Evolutionary conservation across 23 tunicate species (phyloP).

Genomic region (Trididemnum clinides): DNA sequence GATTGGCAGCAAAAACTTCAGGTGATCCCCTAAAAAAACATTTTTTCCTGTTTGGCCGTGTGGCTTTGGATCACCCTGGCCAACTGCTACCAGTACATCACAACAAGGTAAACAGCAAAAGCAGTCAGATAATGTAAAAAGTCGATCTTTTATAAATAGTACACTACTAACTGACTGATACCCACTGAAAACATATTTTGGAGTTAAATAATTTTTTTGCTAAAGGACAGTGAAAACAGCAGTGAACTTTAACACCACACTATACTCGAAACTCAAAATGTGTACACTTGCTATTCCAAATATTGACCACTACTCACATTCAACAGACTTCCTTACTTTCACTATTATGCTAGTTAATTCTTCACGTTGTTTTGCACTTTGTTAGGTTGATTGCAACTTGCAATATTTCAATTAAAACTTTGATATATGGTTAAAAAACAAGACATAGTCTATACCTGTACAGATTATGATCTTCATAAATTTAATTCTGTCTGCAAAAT

Average conservation of each 20-base stretch:
- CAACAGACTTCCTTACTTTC: neutral
- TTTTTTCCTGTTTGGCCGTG: no score
- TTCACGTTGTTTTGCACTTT: neutral
- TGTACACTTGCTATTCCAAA: neutral
- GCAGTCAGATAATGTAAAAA: neutral
- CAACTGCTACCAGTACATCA: neutral
- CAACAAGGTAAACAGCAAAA: neutral
- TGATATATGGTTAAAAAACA: neutral
- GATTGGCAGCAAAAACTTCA: no score
- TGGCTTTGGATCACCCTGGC: no score
- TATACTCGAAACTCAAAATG: neutral
- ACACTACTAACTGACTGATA: neutral
- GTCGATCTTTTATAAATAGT: neutral
- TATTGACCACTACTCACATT: neutral
- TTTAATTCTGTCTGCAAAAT: neutral
- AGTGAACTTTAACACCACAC: neutral
- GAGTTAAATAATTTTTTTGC: neutral
- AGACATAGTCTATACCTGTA: neutral
- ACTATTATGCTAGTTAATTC: neutral
- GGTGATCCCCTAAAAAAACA: no score
- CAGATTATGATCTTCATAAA: neutral
- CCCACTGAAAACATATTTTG: neutral
- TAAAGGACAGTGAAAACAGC: neutral
- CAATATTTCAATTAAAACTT: neutral
- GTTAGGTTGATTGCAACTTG: neutral